Conservation (phyloP, 2,888 invertebrate species). For the Chrysolina americana region DNA sequence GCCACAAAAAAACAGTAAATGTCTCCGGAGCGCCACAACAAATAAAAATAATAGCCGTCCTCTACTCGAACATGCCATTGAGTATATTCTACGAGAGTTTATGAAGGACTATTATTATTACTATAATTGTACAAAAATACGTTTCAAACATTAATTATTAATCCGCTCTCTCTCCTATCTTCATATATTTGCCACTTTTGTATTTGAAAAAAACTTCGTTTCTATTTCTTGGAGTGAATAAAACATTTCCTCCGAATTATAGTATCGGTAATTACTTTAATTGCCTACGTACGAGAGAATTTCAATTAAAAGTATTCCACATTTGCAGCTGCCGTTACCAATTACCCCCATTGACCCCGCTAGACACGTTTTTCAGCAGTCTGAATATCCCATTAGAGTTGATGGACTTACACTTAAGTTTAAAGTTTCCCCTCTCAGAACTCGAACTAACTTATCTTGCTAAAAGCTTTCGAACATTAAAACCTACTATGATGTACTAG, state of each 20-base stretch:
- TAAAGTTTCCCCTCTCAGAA: neutral
- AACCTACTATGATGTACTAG: neutral
- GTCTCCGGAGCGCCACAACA: no score
- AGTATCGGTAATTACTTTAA: neutral
- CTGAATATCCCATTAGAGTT: slow-evolving; percentile 1
- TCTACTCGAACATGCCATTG: no score
- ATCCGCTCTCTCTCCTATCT: no score
- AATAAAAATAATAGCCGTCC: no score
- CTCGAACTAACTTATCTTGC: neutral
- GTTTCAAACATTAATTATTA: no score
- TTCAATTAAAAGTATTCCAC: slow-evolving; percentile 9
- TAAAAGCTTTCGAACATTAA: slow-evolving; percentile 12
- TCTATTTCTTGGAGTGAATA: neutral
- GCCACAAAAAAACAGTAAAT: no score
- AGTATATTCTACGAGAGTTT: no score
- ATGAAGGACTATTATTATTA: no score
- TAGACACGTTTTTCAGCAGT: slow-evolving; percentile 1
- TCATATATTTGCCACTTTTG: no score
- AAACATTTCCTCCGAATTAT: neutral
- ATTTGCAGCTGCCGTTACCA: slow-evolving; percentile 8
- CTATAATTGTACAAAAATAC: no score
- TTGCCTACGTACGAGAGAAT: neutral
- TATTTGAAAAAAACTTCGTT: neutral
- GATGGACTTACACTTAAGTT: neutral
- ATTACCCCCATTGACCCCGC: slow-evolving; percentile 11